Base-by-base conservation (phyloP, 2,797 vertebrate species). In the Ispidina picta region DNA sequence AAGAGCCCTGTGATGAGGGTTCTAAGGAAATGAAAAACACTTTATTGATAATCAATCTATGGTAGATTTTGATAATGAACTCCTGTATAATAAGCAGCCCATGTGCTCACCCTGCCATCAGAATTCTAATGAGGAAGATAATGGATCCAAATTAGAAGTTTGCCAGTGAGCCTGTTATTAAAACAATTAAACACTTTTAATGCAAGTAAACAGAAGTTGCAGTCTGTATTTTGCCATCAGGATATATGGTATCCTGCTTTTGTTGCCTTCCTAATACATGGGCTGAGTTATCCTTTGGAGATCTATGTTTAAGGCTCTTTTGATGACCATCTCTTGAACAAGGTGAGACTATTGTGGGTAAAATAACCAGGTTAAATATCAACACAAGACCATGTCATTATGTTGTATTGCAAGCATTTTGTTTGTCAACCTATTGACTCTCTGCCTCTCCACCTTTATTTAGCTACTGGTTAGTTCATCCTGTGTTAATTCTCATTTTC, bases 171-270 rank as follows among this genome's bases (percentile, higher is more conserved):
- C 33, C 39, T 92, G 83, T 95, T 95, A 95, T 97, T 97, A 97
- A 95, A 97, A 92, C 96, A 95, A 97, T 97, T 97, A 97, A 94
- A 89, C 86, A 74, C 93, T 95, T 95, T 84, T 93, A 93, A 94
- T 55, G 76, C 13, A 41, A 83, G 64, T 80, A 94, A 96, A 89
- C 46, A 78, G 64, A 88, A 89, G 20, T 29, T 81, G 25, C 29
- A 86, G 49, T 71, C 46, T 37, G 29, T 85, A 59, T 90, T 93
- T 89, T 95, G 26, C 74, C 69, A 35, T 85, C 70, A 88, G 71
- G 15, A 81, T 79, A 74, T 44, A 89, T 66, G 17, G 31, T 88
- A 63, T 73, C 76, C 95, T 92, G 44, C 17, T 89, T 94, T 91
- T 21, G 23, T 95, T 93, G 85, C 72, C 87, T 78, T 96, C 58